Base-by-base conservation (phyloP, 1,140 invertebrate species). In the Drosophila mauritiana region DNA sequence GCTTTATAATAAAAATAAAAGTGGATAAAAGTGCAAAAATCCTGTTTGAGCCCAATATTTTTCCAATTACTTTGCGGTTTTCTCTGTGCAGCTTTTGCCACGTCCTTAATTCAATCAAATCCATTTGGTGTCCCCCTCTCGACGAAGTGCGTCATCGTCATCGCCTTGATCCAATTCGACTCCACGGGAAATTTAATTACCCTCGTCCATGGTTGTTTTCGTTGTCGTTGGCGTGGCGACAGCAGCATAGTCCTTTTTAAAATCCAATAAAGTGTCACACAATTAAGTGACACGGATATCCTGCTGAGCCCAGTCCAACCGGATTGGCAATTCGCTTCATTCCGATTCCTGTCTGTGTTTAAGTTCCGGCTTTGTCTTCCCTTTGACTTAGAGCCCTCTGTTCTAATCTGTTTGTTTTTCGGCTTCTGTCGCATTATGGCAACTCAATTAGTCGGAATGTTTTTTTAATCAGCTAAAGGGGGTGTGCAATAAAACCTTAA, bases 161-260 rank as follows among this genome's bases (percentile, higher is more conserved):
- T 40, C 57, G 54, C 56, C 55, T 51, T 67, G 42, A 58, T 70
- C 67, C 76, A 72, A 84, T 86, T 76, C 49, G 61, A 83, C 84
- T 77, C 83, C 65, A 83, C 84, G 76, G 83, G 84, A 86, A 86
- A 86, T 86, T 86, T 86, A 86, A 86, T 86, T 86, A 86, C 84
- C 68, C 69, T 45, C 46, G 53, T 46, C 39, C 65, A 48, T 56
- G 63, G n/a, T 25, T 65, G 40, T 34, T 34, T 42, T 69, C 40
- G 39, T 43, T 39, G 68, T 46, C 49, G 73, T 86, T 77, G 74
- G 37, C 74, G 25, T 78, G 74, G 53, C 75, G 56, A 70, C 65
- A 51, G 64, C 56, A 69, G 42, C 57, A 37, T 5, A 45, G 74
- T 72, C 80, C 69, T 86, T 88, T 86, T 86, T 86, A 89, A 86